phyloP scores from a whole-genome alignment of 2,113 vertebrate genomes.

The Pogonocichla stellata region DNA sequence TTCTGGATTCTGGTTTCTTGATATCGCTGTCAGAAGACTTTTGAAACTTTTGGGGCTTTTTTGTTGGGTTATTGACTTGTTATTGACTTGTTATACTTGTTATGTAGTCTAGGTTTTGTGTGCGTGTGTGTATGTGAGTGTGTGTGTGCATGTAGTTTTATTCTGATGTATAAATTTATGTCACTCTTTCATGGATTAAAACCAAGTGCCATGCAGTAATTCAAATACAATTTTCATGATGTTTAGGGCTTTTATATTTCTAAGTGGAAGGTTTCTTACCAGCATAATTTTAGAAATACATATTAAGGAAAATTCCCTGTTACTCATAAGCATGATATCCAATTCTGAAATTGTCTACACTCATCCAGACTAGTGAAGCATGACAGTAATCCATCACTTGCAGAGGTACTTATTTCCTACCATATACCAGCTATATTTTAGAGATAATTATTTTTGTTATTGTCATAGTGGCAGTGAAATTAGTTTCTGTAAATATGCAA shows the following conservation, averaged over 20 bases:
- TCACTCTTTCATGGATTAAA: background rate
- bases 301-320: background rate
- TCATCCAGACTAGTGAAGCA: background rate
- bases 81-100: background rate
- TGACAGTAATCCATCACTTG: background rate
- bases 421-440: background rate
- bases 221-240: background rate
- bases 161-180: background rate
- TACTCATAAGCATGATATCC: background rate
- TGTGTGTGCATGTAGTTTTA: fast-evolving
- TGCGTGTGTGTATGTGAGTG: background rate
- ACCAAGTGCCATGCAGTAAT: background rate
- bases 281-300: background rate
- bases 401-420: background rate
- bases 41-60: background rate
- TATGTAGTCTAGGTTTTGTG: background rate
- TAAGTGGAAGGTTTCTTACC: background rate
- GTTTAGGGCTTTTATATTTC: background rate
- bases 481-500: background rate
- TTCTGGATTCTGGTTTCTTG: background rate
- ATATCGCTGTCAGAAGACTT: background rate
- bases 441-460: background rate
- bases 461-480: background rate
- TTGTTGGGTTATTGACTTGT: background rate
- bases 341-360: background rate